These are phyloP conservation scores for Scolopax bukidnonensis DNA, from an alignment of 2,797 vertebrate genomes.

Conservation along the genomic window DNA sequence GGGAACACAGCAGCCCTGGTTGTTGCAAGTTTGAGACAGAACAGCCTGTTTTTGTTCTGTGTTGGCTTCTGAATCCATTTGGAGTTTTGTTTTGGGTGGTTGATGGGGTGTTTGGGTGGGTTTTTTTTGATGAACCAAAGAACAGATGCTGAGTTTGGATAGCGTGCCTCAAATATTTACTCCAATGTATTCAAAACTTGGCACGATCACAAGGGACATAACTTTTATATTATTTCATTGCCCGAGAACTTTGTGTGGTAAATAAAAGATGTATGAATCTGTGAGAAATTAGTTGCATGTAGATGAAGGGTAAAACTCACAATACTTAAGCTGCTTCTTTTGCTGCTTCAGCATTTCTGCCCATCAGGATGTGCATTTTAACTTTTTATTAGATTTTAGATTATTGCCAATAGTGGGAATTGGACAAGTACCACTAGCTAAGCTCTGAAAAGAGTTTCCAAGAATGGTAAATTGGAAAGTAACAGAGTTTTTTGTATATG, in stretches of 20 bases:
- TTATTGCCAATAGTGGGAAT: background rate
- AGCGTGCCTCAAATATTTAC: constrained; percentile 12
- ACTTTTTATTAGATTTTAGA: background rate
- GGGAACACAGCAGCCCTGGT: constrained; percentile 36
- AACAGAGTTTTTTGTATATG: background rate
- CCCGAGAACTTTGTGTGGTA: background rate
- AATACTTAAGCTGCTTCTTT: background rate
- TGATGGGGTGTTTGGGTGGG: background rate
- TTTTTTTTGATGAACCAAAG: constrained; percentile 40
- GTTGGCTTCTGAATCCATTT: constrained; percentile 49
- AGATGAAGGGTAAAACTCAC: background rate
- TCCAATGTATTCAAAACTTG: constrained; percentile 39
- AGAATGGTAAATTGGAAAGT: background rate
- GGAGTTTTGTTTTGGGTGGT: constrained; percentile 49
- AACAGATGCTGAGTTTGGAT: constrained; percentile 70
- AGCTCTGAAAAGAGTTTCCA: background rate
- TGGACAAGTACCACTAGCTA: background rate
- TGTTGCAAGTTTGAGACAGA: constrained; percentile 17
- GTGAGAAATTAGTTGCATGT: background rate
- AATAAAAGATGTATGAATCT: background rate
- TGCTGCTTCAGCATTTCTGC: background rate
- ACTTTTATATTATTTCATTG: constrained; percentile 13
- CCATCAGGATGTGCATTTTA: background rate
- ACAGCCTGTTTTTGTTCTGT: constrained; percentile 36
- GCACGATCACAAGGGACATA: background rate